phyloP scores from a whole-genome alignment of 1,140 invertebrate species.

The Drosophila kurseongensis region DNA sequence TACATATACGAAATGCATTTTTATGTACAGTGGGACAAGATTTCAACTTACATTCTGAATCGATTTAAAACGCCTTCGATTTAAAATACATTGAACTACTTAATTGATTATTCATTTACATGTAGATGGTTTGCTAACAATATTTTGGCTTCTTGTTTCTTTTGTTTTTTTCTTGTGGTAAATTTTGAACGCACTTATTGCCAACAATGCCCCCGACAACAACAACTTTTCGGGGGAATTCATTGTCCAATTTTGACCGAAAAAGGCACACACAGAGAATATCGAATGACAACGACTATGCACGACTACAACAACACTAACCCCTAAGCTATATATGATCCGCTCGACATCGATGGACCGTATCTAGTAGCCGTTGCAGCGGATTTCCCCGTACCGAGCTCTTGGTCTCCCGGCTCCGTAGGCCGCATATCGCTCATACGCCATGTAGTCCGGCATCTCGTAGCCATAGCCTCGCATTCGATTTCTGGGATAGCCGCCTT shows the following conservation, averaged over 20 bases:
- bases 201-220: slow-evolving; percentile 48
- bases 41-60: slow-evolving; percentile 25
- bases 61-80: slow-evolving; percentile 52
- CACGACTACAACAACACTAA: slow-evolving; percentile 58
- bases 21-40: slow-evolving; percentile 75
- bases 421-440: slow-evolving; percentile 74
- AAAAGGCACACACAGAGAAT: slow-evolving; percentile 83
- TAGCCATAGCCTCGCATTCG: slow-evolving; percentile 59
- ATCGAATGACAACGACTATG: slow-evolving; percentile 72
- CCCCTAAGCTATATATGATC: slow-evolving; percentile 28
- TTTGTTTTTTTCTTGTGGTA: slow-evolving; percentile 26
- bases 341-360: slow-evolving; percentile 9
- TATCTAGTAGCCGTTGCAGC: slow-evolving; percentile 71
- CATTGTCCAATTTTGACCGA: slow-evolving; percentile 77
- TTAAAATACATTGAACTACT: slow-evolving; percentile 79
- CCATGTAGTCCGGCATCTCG: slow-evolving; percentile 65
- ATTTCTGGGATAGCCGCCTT: slow-evolving; percentile 26
- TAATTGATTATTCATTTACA: slow-evolving; percentile 65
- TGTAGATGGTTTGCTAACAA: slow-evolving; percentile 52
- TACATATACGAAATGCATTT: slow-evolving; percentile 63
- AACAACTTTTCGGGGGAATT: slow-evolving; percentile 44
- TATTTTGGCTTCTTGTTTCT: slow-evolving; percentile 67
- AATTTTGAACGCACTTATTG: slow-evolving; percentile 71
- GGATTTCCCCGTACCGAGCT: slow-evolving; percentile 64
- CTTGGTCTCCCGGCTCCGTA: slow-evolving; percentile 53